Percentiles rank a stretch among this genome's conserved stretches.
Conservation (phyloP, 2,797 vertebrate genomes). For the Hoplostethus atlanticus region DNA sequence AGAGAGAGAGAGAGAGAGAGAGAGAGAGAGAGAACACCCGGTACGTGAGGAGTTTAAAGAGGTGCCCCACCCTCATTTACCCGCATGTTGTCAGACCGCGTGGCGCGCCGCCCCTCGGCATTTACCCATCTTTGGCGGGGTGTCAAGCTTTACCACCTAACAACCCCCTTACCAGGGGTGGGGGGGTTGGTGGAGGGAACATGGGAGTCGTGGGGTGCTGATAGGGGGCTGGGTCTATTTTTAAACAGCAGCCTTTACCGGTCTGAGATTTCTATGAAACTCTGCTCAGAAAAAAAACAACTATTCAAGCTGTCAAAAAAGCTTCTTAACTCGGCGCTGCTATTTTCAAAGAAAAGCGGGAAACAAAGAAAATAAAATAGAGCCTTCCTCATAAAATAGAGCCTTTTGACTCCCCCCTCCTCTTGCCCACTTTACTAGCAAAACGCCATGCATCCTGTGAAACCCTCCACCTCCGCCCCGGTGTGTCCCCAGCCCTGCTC, state of each 20-base stretch:
- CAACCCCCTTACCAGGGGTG: constrained; percentile 22
- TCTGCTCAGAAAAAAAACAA: constrained; percentile 9
- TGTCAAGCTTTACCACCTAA: constrained; percentile 74
- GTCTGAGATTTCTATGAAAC: constrained; percentile 42
- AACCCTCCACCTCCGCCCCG: constrained; percentile 30
- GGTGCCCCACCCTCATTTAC: constrained; percentile 62
- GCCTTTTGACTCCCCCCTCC: constrained; percentile 23
- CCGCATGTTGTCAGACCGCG: constrained; percentile 62
- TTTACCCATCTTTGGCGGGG: constrained; percentile 85
- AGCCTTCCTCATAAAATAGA: too few relatives aligned
- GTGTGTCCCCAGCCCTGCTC: constrained; percentile 5
- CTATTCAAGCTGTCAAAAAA: background rate
- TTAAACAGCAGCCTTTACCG: constrained; percentile 75
- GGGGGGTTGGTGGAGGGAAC: constrained; percentile 11
- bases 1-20: constrained; percentile 25
- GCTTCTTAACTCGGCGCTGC: background rate
- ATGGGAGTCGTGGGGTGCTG: constrained; percentile 5
- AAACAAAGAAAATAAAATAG: constrained; percentile 30
- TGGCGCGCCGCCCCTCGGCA: constrained; percentile 57
- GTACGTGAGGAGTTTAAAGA: constrained; percentile 56
- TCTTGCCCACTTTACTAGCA: constrained; percentile 39
- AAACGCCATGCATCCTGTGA: constrained; percentile 62
- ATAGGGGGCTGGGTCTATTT: constrained; percentile 71
- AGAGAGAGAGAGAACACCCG: constrained; percentile 43
- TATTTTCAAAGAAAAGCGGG: background rate